phyloP scores from a whole-genome alignment of 2,113 vertebrate genomes.

The Dasypus novemcinctus region DNA sequence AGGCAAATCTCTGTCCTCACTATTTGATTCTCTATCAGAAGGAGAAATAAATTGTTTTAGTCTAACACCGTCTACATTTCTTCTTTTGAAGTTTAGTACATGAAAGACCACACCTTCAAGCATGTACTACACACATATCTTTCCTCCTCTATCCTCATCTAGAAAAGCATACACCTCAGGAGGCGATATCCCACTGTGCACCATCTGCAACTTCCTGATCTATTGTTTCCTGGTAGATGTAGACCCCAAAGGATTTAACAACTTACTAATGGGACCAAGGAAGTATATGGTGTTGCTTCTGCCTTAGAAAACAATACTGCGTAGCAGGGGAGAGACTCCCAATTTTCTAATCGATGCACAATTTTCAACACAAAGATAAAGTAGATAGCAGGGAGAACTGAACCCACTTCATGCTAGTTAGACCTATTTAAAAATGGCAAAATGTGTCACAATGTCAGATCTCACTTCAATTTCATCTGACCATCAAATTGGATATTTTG shows the following conservation, averaged over 20 bases:
- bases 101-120: background rate
- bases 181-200: background rate
- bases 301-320: background rate
- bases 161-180: background rate
- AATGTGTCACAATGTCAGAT: background rate
- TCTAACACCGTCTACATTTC: background rate
- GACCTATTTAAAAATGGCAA: background rate
- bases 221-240: background rate
- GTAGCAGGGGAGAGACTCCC: slow-evolving; percentile 16
- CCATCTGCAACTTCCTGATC: background rate
- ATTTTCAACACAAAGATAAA: background rate
- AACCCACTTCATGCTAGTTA: background rate
- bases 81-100: background rate
- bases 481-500: background rate
- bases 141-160: background rate
- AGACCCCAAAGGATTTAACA: background rate
- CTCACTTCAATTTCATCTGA: background rate
- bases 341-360: slow-evolving; percentile 32
- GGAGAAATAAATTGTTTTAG: background rate
- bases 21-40: background rate
- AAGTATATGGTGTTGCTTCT: background rate
- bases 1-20: background rate
- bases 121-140: background rate
- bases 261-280: background rate
- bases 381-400: background rate